Evolutionary conservation across 2,888 invertebrate species (phyloP).

Genomic region (Pseudococcus viburni): DNA sequence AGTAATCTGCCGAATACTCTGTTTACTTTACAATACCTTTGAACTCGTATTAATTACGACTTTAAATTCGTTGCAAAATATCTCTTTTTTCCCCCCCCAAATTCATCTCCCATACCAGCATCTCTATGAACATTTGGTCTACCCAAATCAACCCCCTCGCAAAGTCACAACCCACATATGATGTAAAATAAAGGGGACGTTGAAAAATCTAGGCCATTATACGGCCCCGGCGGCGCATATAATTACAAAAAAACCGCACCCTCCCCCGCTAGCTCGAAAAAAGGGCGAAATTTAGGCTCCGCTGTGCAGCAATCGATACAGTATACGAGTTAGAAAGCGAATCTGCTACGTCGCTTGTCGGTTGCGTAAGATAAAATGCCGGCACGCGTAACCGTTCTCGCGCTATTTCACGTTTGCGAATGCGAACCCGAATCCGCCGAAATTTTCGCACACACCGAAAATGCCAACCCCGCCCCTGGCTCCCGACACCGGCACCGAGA

Average conservation of each 20-base stretch:
- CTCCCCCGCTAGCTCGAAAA: not conserved
- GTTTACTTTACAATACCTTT: too few species aligned
- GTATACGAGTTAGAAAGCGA: conserved; percentile 29
- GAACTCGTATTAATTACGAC: too few species aligned
- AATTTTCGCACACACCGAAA: conserved; percentile 36
- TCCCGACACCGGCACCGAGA: not conserved
- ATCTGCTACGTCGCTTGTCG: conserved; percentile 36
- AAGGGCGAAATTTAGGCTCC: conserved; percentile 40
- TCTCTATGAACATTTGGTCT: too few species aligned
- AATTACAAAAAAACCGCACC: not conserved
- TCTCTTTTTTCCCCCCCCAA: not conserved
- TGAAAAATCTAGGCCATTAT: conserved; percentile 31
- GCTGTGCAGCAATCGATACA: conserved; percentile 30
- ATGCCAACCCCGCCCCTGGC: not conserved
- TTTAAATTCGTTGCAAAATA: too few species aligned
- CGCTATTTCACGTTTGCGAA: conserved; percentile 31
- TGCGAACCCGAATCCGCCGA: not conserved
- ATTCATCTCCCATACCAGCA: not conserved
- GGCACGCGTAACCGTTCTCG: conserved; percentile 49
- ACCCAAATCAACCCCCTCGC: too few species aligned
- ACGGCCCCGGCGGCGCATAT: conserved; percentile 34
- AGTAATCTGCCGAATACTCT: too few species aligned
- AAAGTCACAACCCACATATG: not conserved
- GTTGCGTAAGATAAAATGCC: conserved; percentile 41
- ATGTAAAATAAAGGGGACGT: not conserved